Base-by-base conservation (phyloP, 92 coral and sea anemone genomes). In the Epizoanthus stellaris region DNA sequence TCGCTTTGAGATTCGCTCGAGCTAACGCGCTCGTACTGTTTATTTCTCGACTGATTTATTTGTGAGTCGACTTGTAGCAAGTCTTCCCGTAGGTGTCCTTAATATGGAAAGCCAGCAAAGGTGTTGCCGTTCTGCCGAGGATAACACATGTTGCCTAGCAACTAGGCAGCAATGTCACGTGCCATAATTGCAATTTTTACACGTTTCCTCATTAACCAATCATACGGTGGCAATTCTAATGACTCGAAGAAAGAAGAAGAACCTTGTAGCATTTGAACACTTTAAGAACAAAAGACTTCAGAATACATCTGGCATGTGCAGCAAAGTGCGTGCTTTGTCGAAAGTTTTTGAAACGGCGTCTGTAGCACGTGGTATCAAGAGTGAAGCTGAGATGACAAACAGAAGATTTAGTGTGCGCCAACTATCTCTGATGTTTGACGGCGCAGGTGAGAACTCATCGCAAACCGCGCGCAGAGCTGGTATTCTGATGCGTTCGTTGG, bases 391-490 rank as follows among this genome's bases (percentile, higher is more conserved):
- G 17, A 79, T 63, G 61, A 64, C 83, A 42, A 38, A 79, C n/a
- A 79, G 56, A 79, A 54, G 61, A 23, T 19, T 21, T 39, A 79
- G 73, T 42, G 47, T 79, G 72, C 83, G 73, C 23, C 71, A 79
- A 58, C 60, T 79, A 53, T 79, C 71, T 19, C 11, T 43, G 4
- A 39, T 63, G 52, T 79, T 79, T 16, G 83, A 64, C 34, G 30
- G 54, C 62, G 47, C 38, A 76, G 72, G 83, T 79, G 65, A 79
- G 82, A 14, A 7, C 19, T n/a, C 11, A 36, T 13, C n/a, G 17
- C n/a, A 64, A 5, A 19, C 13, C 2, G 39, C 69, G 13, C 11
- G 66, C 38, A 38, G 34, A 64, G 36, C 36, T 30, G 36, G 36
- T 21, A 14, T 38, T 5, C 69, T 4, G 66, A 6, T 4, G 8